Base-by-base conservation (phyloP, 2,888 invertebrate genomes). In the Chymomyza caudatula region DNA sequence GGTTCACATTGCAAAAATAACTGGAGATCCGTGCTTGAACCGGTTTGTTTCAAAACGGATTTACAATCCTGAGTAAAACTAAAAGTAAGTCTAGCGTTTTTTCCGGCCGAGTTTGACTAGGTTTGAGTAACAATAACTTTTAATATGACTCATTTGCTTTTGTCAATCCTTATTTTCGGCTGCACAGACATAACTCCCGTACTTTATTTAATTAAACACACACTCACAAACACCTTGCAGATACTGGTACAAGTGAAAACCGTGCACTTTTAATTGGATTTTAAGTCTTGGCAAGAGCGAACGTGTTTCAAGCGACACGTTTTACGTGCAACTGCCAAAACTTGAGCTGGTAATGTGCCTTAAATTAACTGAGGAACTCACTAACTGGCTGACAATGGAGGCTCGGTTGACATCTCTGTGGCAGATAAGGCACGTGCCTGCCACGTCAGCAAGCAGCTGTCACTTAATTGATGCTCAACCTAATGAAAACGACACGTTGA, bases 381-480 rank as follows among this genome's bases (percentile, higher is more conserved):
- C 29, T 4, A 37, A 37, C 11, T 37, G 29, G 3, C 29, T 37
- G 29, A 11, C 29, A 37, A 37, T 4, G 29, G 2, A 11, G 29
- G n/a, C n/a, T 37, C 29, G 29, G 11, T 37, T 37, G 29, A 37
- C 29, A 37, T 37, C 29, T 37, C 29, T 37, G 29, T 37, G 11
- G 29, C 47, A 77, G 79, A 80, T 80, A 80, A 56, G 61, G 78
- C 79, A 80, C 79, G 79, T 83, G 66, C 11, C 29, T 80, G 70
- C 42, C 75, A 57, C 52, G 49, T 73, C 53, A 60, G 52, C 5
- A 54, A 65, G 63, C 55, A 69, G 68, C 77, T 79, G 79, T 70
- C 80, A 77, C 73, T 83, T 79, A 70, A 47, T 19, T 47, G 8
- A 52, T 8, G 29, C 29, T 37, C 29, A 37, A 37, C 25, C 29